Conservation (phyloP, 2,797 vertebrate genomes). For the Microcaecilia unicolor region DNA sequence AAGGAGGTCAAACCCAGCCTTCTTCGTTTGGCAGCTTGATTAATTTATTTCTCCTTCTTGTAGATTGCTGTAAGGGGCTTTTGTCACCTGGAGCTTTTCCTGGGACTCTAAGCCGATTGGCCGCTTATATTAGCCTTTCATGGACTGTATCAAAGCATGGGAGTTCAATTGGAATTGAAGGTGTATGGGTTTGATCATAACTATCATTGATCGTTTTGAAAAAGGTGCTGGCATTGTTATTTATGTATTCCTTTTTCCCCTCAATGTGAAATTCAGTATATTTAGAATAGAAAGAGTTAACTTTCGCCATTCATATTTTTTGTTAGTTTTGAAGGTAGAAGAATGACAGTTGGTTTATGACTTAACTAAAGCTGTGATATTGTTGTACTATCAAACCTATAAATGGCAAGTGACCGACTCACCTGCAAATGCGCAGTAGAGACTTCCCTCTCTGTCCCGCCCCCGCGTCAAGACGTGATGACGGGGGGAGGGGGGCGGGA, state of each 20-base stretch:
- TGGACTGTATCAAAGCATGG: constrained; percentile 18
- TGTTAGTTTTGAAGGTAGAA: too few species aligned
- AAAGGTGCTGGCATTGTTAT: too few species aligned
- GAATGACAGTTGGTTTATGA: too few species aligned
- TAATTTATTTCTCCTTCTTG: constrained; percentile 83
- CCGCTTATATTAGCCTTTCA: constrained; percentile 33
- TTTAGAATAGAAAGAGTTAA: too few species aligned
- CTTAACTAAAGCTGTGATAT: too few species aligned
- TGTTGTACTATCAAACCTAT: too few species aligned
- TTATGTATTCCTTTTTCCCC: background rate
- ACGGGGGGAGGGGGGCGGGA: too few species aligned
- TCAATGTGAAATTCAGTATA: background rate
- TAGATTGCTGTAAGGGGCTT: constrained; percentile 71
- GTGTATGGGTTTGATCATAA: constrained; percentile 7
- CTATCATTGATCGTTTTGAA: background rate
- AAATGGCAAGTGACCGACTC: too few species aligned
- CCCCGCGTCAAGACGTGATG: too few species aligned
- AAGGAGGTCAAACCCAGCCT: constrained; percentile 74
- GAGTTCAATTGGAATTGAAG: constrained; percentile 10
- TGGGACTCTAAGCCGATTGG: constrained; percentile 35
- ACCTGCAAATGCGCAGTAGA: too few species aligned
- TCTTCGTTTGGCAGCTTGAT: constrained; percentile 85
- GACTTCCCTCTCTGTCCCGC: too few species aligned
- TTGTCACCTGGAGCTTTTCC: constrained; percentile 65
- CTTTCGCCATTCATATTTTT: too few species aligned